These are phyloP conservation scores for Caprella mutica DNA, from an alignment of 2,888 invertebrate species.

Conservation along the genomic window DNA sequence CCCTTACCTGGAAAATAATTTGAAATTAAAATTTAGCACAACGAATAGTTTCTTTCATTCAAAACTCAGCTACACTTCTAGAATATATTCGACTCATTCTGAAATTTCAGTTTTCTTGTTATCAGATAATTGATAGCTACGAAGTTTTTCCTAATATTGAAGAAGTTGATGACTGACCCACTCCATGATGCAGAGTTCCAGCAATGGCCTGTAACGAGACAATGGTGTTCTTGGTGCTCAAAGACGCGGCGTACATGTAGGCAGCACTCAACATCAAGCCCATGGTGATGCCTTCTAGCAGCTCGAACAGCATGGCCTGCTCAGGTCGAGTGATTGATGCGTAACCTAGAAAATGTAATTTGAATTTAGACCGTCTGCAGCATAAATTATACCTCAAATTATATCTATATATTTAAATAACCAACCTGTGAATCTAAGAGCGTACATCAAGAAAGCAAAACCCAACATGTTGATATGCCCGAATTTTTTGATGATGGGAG, in stretches of 20 bases:
- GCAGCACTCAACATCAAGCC: slow-evolving; percentile 64
- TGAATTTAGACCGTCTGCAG: background rate
- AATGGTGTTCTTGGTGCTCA: slow-evolving; percentile 61
- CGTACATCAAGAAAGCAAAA: slow-evolving; percentile 64
- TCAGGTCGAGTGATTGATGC: slow-evolving; percentile 18
- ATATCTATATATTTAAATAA: slow-evolving; percentile 20
- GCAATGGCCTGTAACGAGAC: slow-evolving; percentile 37
- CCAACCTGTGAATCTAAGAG: slow-evolving; percentile 57
- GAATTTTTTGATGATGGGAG: slow-evolving; percentile 58
- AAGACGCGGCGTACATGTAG: slow-evolving; percentile 61
- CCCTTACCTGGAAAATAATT: slow-evolving; percentile 54
- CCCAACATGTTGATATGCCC: slow-evolving; percentile 67
- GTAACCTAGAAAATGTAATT: slow-evolving; percentile 10
- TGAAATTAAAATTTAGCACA: background rate
- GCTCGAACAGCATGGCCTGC: slow-evolving; percentile 54
- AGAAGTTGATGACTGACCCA: slow-evolving; percentile 17
- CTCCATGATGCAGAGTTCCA: slow-evolving; percentile 20
- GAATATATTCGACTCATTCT: too few species aligned
- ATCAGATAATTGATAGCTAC: too few species aligned
- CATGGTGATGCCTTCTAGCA: slow-evolving; percentile 62
- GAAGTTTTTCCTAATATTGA: too few species aligned
- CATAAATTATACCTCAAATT: background rate
- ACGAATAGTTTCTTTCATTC: too few species aligned
- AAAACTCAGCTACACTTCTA: too few species aligned
- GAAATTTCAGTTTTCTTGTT: too few species aligned